Evolutionary conservation across 2,113 vertebrate genomes (phyloP).

Genomic region (Odobenus rosmarus): DNA sequence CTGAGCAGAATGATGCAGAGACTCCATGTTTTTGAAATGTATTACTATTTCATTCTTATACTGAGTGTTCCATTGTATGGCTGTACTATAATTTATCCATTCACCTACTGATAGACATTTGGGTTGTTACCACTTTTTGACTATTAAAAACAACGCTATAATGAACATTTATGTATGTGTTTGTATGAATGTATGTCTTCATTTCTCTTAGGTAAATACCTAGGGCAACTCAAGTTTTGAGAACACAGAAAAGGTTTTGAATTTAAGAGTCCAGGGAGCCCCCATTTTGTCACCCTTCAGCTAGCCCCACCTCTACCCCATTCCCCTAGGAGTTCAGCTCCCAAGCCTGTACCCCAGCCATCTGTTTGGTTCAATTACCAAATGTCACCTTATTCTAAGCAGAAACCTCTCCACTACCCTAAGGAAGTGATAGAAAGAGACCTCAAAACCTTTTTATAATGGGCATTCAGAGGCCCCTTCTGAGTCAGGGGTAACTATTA

Average conservation of each 20-base stretch:
- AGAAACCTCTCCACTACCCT: slow-evolving; percentile 41
- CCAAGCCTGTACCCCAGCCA: not conserved
- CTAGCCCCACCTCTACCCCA: not conserved
- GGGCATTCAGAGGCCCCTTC: not conserved
- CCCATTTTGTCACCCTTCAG: not conserved
- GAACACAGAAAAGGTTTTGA: not conserved
- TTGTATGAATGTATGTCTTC: not conserved
- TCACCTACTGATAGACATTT: not conserved
- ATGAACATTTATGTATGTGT: not conserved
- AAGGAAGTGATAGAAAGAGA: slow-evolving; percentile 18
- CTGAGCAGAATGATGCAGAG: not conserved
- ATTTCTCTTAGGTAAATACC: slow-evolving; percentile 6
- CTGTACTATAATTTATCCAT: not conserved
- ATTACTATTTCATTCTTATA: not conserved
- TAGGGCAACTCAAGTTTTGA: not conserved
- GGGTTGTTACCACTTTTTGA: not conserved
- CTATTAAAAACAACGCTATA: not conserved
- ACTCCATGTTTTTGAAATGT: not conserved
- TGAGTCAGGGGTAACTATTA: not conserved
- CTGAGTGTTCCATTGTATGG: not conserved
- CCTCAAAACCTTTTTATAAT: not conserved
- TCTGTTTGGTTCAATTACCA: slow-evolving; percentile 54
- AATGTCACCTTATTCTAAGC: slow-evolving; percentile 56
- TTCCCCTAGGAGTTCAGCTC: not conserved
- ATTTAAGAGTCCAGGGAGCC: not conserved